Conservation (phyloP, 1,140 invertebrate genomes). For the Gonioctena quinquepunctata region DNA sequence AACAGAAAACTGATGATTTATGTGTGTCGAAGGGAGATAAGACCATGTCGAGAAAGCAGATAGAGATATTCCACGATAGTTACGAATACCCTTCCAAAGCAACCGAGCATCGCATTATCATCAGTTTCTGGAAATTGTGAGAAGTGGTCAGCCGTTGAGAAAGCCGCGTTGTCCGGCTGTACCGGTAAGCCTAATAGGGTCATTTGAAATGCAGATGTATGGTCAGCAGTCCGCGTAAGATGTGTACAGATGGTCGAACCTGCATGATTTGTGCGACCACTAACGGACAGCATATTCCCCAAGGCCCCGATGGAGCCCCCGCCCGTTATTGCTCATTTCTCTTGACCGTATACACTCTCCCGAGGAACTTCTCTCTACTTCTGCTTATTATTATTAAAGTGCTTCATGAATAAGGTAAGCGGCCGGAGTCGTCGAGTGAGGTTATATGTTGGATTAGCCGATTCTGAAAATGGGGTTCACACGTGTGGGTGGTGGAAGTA, state of each 20-base stretch:
- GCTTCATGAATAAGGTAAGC: slow-evolving; percentile 26
- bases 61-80: no score
- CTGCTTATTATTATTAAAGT: slow-evolving; percentile 35
- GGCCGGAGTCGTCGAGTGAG: background rate
- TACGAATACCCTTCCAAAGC: no score
- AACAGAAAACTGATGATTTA: no score
- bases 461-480: background rate
- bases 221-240: slow-evolving; percentile 42
- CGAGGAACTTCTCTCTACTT: slow-evolving; percentile 10
- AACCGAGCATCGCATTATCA: background rate
- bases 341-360: slow-evolving; percentile 16
- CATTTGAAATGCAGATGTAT: slow-evolving; percentile 50
- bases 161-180: background rate
- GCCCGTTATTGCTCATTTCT: slow-evolving; percentile 21
- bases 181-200: slow-evolving; percentile 28
- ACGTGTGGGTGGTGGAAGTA: no score
- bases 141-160: background rate
- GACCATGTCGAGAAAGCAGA: no score
- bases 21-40: no score
- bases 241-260: slow-evolving; percentile 48
- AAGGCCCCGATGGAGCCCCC: slow-evolving; percentile 24
- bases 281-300: slow-evolving; percentile 34
- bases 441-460: background rate
- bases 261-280: slow-evolving; percentile 50
- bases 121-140: background rate